Evolutionary conservation across 64 coral and sea anemone genomes (phyloP).

Genomic region (Cladopsammia gracilis): DNA sequence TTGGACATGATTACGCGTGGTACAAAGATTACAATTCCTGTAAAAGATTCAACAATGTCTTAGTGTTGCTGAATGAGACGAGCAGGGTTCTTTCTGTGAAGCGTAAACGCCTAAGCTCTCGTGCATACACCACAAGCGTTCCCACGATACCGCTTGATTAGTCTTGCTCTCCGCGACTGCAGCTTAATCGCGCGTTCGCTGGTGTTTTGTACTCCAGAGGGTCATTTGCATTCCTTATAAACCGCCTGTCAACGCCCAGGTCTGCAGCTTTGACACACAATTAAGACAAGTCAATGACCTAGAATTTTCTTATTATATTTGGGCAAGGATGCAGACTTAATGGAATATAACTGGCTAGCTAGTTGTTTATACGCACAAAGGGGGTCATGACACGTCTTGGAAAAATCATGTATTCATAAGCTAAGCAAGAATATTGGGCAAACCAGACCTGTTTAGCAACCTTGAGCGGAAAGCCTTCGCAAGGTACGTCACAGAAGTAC

Average conservation of each 20-base stretch:
- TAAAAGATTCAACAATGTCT: conserved; percentile 1
- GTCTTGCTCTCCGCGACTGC: background rate
- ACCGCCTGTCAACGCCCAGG: conserved; percentile 24
- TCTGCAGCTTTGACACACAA: background rate
- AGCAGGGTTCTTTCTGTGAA: background rate
- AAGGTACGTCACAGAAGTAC: conserved; percentile 4
- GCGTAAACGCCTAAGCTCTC: background rate
- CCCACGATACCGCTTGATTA: background rate
- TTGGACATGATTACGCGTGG: conserved; percentile 6
- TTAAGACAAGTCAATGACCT: conserved; percentile 11
- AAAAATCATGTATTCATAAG: background rate
- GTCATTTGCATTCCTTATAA: conserved; percentile 39
- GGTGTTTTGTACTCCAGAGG: conserved; percentile 16
- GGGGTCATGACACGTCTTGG: conserved; percentile 14
- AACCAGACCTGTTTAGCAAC: conserved; percentile 6
- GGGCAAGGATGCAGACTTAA: conserved; percentile 4
- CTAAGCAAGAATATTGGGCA: conserved; percentile 29
- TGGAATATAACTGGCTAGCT: conserved; percentile 44
- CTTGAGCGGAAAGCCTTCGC: background rate
- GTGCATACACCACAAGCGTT: background rate
- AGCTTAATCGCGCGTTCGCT: background rate
- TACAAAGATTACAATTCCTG: background rate
- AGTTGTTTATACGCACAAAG: conserved; percentile 31
- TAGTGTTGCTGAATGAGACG: background rate
- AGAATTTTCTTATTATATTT: conserved; percentile 53